phyloP scores from a whole-genome alignment of 2,888 invertebrate genomes.

The Molorchus minor region DNA sequence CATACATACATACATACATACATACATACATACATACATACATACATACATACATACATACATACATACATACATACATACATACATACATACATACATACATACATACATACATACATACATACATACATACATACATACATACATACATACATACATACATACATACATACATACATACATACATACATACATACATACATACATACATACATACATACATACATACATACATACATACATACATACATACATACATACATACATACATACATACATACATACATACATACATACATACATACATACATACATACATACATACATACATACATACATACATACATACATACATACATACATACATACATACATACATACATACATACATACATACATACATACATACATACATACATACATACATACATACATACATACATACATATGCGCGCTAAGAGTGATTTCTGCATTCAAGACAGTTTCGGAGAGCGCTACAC shows the following conservation, averaged over 20 bases:
- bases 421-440: conserved; percentile 15
- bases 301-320: conserved; percentile 4
- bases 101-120: conserved; percentile 23
- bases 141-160: conserved; percentile 6
- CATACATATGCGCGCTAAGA: conserved; percentile 2
- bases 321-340: conserved; percentile 4
- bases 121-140: conserved; percentile 18
- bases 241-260: conserved; percentile 6
- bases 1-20: conserved; percentile 11
- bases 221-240: conserved; percentile 6
- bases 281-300: conserved; percentile 6
- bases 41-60: conserved; percentile 1
- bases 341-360: conserved; percentile 15
- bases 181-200: conserved; percentile 6
- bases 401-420: conserved; percentile 15
- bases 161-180: conserved; percentile 6
- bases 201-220: conserved; percentile 6
- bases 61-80: conserved; percentile 18
- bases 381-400: conserved; percentile 12
- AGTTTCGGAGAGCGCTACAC: too few species aligned
- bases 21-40: conserved; percentile 6
- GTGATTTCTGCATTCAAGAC: too few species aligned
- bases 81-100: conserved; percentile 23
- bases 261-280: conserved; percentile 4
- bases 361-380: conserved; percentile 13